A percentile compares a stretch with the other conserved stretches of the same genome.
These are phyloP conservation scores for Apomyelois bistriatella DNA, from an alignment of 2,888 invertebrate species.

Conservation along the genomic window DNA sequence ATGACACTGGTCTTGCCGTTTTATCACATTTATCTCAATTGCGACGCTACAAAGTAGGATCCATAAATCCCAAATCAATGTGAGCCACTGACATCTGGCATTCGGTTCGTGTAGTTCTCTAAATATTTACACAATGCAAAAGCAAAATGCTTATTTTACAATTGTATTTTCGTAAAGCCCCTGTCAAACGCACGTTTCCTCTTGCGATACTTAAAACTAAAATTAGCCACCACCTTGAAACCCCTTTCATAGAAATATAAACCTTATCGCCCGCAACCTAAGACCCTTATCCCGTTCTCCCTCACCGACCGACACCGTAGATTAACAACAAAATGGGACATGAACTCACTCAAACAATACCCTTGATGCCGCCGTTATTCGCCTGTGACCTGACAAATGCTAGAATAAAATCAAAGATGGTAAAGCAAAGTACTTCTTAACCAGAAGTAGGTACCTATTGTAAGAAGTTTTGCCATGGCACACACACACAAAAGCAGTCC, in stretches of 20 bases:
- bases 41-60: too few relatives aligned
- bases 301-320: constrained; percentile 41
- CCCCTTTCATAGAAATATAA: constrained; percentile 6
- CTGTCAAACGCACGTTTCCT: neutral
- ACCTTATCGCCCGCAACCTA: constrained; percentile 28
- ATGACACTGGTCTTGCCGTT: too few relatives aligned
- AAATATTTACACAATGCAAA: constrained; percentile 10
- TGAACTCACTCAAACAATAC: constrained; percentile 71
- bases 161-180: constrained; percentile 3
- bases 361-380: constrained; percentile 42
- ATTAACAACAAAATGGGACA: constrained; percentile 70
- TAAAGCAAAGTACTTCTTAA: constrained; percentile 38
- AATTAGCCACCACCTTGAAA: constrained; percentile 29
- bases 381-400: constrained; percentile 47
- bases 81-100: neutral
- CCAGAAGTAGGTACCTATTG: neutral
- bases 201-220: constrained; percentile 3
- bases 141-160: constrained; percentile 1
- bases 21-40: too few relatives aligned
- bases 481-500: neutral
- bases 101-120: neutral
- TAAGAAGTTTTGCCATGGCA: too few relatives aligned
- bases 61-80: neutral
- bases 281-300: constrained; percentile 22
- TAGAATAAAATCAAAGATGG: constrained; percentile 65